Evolutionary conservation across 2,888 invertebrate genomes (phyloP).

Genomic region (Trachelus stipa): DNA sequence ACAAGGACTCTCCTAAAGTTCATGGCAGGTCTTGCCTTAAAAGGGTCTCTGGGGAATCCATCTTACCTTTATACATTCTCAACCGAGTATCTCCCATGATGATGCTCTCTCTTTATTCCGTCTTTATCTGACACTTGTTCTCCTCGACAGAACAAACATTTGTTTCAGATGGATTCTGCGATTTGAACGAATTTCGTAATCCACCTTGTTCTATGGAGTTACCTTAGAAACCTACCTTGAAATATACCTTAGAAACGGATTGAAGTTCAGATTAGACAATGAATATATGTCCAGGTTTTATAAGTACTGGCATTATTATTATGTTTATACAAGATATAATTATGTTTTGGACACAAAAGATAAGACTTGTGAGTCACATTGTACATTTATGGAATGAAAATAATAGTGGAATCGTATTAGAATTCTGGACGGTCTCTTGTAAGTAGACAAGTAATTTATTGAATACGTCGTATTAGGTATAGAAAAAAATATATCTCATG

Average conservation of each 20-base stretch:
- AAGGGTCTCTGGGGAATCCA: neutral
- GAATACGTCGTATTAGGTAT: neutral
- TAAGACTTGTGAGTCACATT: neutral
- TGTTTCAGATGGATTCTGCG: neutral
- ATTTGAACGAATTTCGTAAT: neutral
- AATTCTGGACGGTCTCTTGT: neutral
- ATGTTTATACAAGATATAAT: neutral
- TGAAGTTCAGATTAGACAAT: neutral
- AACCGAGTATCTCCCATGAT: neutral
- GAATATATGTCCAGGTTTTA: neutral
- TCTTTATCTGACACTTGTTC: neutral
- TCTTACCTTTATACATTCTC: neutral
- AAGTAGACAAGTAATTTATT: neutral
- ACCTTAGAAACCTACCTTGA: neutral
- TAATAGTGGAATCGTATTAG: neutral
- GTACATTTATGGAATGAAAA: neutral
- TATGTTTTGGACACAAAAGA: neutral
- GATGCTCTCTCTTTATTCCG: neutral
- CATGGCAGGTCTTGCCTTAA: slow-evolving; percentile 2
- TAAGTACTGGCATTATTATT: too few relatives aligned
- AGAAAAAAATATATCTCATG: neutral
- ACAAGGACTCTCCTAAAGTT: slow-evolving; percentile 1
- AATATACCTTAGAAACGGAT: neutral
- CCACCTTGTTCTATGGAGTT: neutral
- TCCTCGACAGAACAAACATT: neutral